These are phyloP conservation scores for Nixonia krombeini DNA, from an alignment of 1,140 invertebrate genomes.

Conservation along the genomic window DNA sequence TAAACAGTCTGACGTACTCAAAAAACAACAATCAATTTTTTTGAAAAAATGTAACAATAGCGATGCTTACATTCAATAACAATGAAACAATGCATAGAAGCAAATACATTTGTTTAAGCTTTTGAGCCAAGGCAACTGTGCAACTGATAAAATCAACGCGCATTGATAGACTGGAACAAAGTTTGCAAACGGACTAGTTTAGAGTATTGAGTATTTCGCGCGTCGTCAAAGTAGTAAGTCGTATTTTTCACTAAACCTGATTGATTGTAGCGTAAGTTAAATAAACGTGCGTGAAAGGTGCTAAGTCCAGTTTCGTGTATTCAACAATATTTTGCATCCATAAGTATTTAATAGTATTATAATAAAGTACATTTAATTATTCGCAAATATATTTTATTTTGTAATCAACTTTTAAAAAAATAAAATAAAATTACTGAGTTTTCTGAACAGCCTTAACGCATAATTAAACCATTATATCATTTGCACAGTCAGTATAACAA, in stretches of 20 bases:
- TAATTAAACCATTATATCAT: neutral
- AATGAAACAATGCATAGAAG: slow-evolving; percentile 6
- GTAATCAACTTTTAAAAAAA: neutral
- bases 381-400: no score
- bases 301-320: no score
- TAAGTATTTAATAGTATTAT: no score
- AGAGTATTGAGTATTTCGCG: neutral
- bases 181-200: neutral
- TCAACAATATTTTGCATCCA: no score
- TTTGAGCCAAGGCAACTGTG: slow-evolving; percentile 26
- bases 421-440: neutral
- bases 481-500: neutral
- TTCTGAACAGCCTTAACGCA: neutral
- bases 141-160: slow-evolving; percentile 18
- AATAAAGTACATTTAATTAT: no score
- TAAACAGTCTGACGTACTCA: slow-evolving; percentile 14
- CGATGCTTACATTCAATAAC: no score
- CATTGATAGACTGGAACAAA: no score
- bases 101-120: slow-evolving; percentile 20
- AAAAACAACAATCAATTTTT: no score
- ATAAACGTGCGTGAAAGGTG: no score
- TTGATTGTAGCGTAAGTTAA: no score
- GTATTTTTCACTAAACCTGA: no score
- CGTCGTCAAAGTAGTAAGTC: neutral
- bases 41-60: no score